A percentile compares a stretch with the other conserved stretches of the same genome.
phyloP scores from a whole-genome alignment of 2,113 vertebrate genomes.

The Aplodontia rufa region DNA sequence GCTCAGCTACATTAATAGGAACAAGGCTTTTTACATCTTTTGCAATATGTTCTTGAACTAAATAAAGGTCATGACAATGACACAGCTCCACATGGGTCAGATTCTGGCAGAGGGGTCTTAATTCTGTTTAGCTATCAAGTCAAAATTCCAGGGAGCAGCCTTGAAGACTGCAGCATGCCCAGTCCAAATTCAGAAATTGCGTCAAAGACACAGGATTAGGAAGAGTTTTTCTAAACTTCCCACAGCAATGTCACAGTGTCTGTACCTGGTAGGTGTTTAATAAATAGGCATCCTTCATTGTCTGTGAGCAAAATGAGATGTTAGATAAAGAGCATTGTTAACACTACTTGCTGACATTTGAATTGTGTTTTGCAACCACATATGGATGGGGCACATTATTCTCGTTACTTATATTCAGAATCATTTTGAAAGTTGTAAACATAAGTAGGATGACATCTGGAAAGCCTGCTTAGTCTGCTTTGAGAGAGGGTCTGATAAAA shows the following conservation, averaged over 20 bases:
- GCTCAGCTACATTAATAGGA: constrained; percentile 63
- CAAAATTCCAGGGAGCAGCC: neutral
- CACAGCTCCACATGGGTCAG: constrained; percentile 29
- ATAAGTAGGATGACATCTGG: constrained; percentile 20
- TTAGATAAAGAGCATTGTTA: constrained; percentile 39
- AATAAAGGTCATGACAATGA: constrained; percentile 64
- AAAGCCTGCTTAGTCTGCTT: constrained; percentile 22
- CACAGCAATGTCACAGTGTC: neutral
- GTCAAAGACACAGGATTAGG: neutral
- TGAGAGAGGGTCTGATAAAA: constrained; percentile 25
- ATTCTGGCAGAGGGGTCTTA: constrained; percentile 2
- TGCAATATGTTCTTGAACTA: constrained; percentile 54
- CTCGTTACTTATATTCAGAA: neutral
- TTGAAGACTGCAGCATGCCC: neutral
- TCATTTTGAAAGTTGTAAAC: constrained; percentile 48
- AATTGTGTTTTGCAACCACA: constrained; percentile 47
- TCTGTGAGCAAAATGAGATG: constrained; percentile 10
- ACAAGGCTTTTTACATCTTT: constrained; percentile 65
- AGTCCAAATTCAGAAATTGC: neutral
- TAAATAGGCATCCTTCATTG: constrained; percentile 46
- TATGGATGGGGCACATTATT: neutral
- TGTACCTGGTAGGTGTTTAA: neutral
- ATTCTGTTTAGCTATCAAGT: constrained; percentile 40
- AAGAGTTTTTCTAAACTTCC: neutral
- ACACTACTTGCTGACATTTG: constrained; percentile 37